Base-by-base conservation (phyloP, 2,888 invertebrate species). In the Aelia acuminata region DNA sequence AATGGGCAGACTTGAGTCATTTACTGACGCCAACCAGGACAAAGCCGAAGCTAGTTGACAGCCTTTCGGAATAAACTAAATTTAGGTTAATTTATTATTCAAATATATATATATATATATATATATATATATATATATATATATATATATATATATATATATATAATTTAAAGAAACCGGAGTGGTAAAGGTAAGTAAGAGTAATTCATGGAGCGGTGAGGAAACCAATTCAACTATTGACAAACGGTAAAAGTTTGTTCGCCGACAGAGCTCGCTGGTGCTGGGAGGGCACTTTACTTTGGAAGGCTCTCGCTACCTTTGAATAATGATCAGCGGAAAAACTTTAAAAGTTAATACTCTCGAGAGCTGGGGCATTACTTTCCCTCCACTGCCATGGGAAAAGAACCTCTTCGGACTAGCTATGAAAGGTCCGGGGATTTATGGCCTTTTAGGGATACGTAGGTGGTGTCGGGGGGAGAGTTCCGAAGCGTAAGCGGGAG, bases 311-410 rank as follows among this genome's bases (percentile, higher is more conserved):
- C n/a, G 18, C 26, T 26, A 7, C 18, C 80, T 80, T 47, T 80
- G 80, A 80, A 80, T 80, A 80, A 80, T 80, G 80, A 80, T 80
- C n/a, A 39, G 18, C 22, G 22, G 11, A 13, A 80, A 22, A 80
- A 80, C 80, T 80, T 80, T 80, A 80, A 80, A 80, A 80, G 80
- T 80, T 80, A 80, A 80, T 80, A 80, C 80, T n/a, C 43, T 0
- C 3, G 43, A n/a, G 80, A 22, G n/a, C 13, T 3, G 43, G 4
- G 43, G 20, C 80, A 80, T 47, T 47, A 80, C 80, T 80, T 35
- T 39, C 26, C 22, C 80, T 47, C 22, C 39, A 22, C 43, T 43
- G 43, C 11, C 39, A 15, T 5, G 15, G 22, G n/a, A 80, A 75
- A 75, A n/a, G 26, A 43, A 18, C 22, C 10, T 43, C 22, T 13